Evolutionary conservation across 2,888 invertebrate species (phyloP), one percentile per base, ranked within the genome.

Genomic region (Chymomyza fuscimana): DNA sequence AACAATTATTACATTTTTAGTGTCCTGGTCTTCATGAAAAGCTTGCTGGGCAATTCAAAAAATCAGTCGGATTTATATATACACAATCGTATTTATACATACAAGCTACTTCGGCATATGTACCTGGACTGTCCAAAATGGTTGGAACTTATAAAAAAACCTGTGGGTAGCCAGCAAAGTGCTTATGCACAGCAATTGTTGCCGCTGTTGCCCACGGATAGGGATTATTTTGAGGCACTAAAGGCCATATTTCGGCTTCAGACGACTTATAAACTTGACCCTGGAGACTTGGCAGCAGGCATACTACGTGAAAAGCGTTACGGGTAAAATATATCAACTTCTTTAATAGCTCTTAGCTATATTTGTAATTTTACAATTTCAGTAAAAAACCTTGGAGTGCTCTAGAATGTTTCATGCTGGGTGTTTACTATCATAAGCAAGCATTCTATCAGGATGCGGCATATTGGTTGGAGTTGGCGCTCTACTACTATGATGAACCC

Each of bases 321-420:
- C 50, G 64, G 54, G 72, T 72, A 40, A 40, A 63, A 25, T 1
- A 25, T 25, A 0, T 25, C 4, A 25, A 25, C 4, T 25, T 25
- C 25, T 25, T 25, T 4, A 25, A 25, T 4, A 25, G 25, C 25
- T 25, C 0, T 25, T 2, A 25, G 0, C 25, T 25, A 4, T 25
- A 25, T 25, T 25, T 25, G 25, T 25, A 25, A 0, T 25, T 25
- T 56, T 12, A 32, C 25, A 16, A 16, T 9, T 54, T 16, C 15
- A 74, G 73, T 4, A 1, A 32, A 1, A 60, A 56, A 7, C 15
- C 4, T 1, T 74, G 72, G 68, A 10, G 63, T n/a, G 10, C 50
- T 15, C 22, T 54, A 25, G 73, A 74, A 56, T 73, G 74, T 7
- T 16, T 65, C 5, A 66, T 61, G 29, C 52, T 74, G 15, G 73